Evolutionary conservation across 2,888 invertebrate species (phyloP), one percentile per base, ranked within the genome.

Genomic region (Folsomia manolachei): DNA sequence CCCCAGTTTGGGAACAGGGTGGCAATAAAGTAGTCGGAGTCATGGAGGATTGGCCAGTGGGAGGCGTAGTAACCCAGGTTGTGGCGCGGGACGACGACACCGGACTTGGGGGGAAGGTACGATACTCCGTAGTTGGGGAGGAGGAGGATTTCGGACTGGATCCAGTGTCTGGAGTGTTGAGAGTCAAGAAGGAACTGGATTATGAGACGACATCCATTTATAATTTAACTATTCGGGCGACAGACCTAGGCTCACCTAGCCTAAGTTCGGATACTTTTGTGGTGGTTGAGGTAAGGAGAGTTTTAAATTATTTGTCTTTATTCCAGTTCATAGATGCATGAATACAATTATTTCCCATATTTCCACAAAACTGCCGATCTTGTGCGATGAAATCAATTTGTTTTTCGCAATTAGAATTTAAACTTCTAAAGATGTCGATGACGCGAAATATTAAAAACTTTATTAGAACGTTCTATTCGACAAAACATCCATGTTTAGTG

Each of bases 201-300:
- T 97, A 92, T 83, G 96, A 97, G 83, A 90, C 90, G 81, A 88
- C 92, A 39, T 95, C 94, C 85, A 89, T 94, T 76, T 95, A 95
- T 86, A 94, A 93, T 81, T 86, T 97, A 78, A 90, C 91, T 69
- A 91, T 95, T 70, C 88, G 90, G 72, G 97, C 95, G 0, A 89
- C 89, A 63, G 97, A 97, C 85, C 88, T 90, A 39, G 97, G 96
- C 0, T 89, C 89, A 71, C 95, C 94, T 0, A 87, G 92, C 2
- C 85, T 95, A 76, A 89, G 90, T 74, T 89, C 94, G 0, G 91
- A 92, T 82, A 90, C 93, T 72, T 88, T 90, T 73, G 88, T 97
- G 51, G 82, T 85, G 68, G 89, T 97, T 69, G 94, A 95, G 85
- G 88, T 94, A 79, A 78, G 78, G 67, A 52, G 11, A 23, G 4